Percentiles rank a stretch among this genome's conserved stretches.
These are phyloP conservation scores for Euplexia lucipara DNA, from an alignment of 2,888 invertebrate species.

Conservation along the genomic window DNA sequence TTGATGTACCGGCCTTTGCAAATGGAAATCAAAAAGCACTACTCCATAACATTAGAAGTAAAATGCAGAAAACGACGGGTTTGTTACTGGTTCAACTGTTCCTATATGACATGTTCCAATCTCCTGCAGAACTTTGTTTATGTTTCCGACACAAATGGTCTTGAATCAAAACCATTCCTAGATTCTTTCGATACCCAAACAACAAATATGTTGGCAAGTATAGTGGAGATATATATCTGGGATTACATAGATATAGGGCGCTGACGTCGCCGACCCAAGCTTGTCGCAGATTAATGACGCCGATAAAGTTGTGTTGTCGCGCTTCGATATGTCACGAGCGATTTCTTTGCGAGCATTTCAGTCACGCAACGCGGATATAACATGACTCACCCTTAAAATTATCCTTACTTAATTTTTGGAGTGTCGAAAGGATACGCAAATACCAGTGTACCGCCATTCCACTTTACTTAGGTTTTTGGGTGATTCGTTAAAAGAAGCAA, in stretches of 20 bases:
- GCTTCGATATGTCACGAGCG: slow-evolving; percentile 55
- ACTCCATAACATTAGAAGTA: background rate
- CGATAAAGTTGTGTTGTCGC: slow-evolving; percentile 60
- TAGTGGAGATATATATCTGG: slow-evolving; percentile 1
- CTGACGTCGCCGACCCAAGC: slow-evolving; percentile 53
- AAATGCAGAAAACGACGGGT: background rate
- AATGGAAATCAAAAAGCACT: no score
- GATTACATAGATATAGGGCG: slow-evolving; percentile 36
- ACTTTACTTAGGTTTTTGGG: no score
- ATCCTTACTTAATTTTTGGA: slow-evolving; percentile 13
- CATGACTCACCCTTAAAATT: slow-evolving; percentile 32
- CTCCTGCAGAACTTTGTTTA: background rate
- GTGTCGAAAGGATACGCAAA: background rate
- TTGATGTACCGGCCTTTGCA: no score
- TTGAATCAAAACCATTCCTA: no score
- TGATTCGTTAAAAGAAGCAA: no score
- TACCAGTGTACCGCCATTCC: background rate
- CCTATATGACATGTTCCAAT: background rate
- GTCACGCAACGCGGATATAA: slow-evolving; percentile 51
- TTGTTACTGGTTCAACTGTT: background rate
- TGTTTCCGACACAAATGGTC: no score
- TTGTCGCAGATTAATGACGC: slow-evolving; percentile 59
- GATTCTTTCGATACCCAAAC: no score
- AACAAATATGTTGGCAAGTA: background rate
- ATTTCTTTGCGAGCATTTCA: slow-evolving; percentile 45